Evolutionary conservation across 2,113 vertebrate genomes (phyloP).

Genomic region (Montifringilla adamsi): DNA sequence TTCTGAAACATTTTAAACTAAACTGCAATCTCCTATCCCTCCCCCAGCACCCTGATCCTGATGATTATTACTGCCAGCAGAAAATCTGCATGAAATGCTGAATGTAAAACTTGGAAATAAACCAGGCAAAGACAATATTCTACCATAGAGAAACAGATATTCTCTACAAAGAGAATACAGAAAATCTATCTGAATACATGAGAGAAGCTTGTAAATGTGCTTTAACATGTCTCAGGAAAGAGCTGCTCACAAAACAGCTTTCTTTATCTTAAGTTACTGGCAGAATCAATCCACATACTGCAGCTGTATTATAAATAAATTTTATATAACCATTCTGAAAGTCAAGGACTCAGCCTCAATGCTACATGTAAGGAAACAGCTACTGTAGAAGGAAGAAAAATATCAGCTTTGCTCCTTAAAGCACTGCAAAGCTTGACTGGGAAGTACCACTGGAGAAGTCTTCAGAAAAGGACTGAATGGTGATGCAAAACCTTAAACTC

Average conservation of each 20-base stretch:
- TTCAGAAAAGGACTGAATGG: background rate
- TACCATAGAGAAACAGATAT: background rate
- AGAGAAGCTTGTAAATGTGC: background rate
- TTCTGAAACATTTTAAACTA: background rate
- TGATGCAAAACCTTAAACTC: background rate
- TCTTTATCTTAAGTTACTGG: background rate
- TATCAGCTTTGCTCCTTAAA: background rate
- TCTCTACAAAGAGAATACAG: background rate
- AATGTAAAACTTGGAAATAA: background rate
- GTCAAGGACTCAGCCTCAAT: background rate
- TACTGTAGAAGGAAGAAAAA: background rate
- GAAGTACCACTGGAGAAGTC: background rate
- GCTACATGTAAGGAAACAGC: background rate
- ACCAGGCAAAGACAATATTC: background rate
- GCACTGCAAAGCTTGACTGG: background rate
- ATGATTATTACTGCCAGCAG: background rate
- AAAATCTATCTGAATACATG: background rate
- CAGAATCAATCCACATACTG: background rate
- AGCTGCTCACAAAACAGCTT: background rate
- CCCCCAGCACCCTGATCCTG: background rate
- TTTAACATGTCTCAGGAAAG: background rate
- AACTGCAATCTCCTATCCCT: background rate
- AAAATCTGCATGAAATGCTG: background rate
- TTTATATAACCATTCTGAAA: background rate
- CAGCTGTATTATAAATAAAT: background rate